A percentile compares a stretch with the other conserved stretches of the same genome.
Conservation (phyloP, 2,888 invertebrate species). For the Lasioglossum calceatum region DNA sequence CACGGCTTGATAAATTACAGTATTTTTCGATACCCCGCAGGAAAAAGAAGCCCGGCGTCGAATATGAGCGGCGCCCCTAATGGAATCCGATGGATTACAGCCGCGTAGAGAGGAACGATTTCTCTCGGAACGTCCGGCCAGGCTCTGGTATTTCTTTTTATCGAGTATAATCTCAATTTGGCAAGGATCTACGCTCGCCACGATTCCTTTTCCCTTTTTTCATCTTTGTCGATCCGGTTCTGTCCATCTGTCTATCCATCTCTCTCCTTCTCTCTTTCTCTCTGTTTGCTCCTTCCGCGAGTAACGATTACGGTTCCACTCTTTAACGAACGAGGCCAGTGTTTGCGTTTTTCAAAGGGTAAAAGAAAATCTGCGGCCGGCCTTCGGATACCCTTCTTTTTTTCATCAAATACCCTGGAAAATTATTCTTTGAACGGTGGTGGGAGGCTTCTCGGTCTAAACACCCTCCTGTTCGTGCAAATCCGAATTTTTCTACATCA, state of each 20-base stretch:
- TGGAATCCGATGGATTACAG: conserved; percentile 72
- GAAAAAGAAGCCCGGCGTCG: conserved; percentile 52
- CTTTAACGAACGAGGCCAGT: conserved; percentile 27
- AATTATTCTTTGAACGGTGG: background rate
- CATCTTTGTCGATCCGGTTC: background rate
- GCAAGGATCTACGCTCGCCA: conserved; percentile 47
- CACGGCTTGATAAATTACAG: conserved; percentile 70
- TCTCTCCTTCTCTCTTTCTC: background rate
- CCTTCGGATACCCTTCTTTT: background rate
- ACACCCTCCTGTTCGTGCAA: background rate
- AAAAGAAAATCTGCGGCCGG: conserved; percentile 4
- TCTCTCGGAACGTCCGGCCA: conserved; percentile 32
- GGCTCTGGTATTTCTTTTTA: conserved; percentile 47
- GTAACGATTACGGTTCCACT: conserved; percentile 27
- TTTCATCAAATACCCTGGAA: background rate
- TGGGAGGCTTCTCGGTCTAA: background rate
- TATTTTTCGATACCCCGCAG: conserved; percentile 67
- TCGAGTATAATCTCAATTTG: conserved; percentile 65
- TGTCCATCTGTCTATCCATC: background rate
- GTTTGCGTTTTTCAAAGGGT: conserved; percentile 2
- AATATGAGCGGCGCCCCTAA: conserved; percentile 67
- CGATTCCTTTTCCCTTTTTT: background rate
- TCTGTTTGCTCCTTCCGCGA: background rate
- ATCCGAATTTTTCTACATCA: background rate
- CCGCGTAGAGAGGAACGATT: conserved; percentile 44